Evolutionary conservation across 2,888 invertebrate species (phyloP), one percentile per base, ranked within the genome.

Genomic region (Brenthis hecate): DNA sequence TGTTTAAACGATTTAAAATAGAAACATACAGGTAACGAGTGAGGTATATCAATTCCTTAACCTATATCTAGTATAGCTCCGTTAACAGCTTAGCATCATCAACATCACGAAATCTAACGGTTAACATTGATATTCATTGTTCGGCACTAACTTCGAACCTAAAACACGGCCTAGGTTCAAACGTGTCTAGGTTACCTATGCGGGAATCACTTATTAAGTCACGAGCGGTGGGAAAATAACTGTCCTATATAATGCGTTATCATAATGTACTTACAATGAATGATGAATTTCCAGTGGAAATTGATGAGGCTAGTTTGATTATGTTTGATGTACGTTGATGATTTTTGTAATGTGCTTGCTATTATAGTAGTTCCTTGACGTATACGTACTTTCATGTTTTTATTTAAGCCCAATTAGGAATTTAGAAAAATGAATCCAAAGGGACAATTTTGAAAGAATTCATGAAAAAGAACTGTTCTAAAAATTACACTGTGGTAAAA

Each of bases 101-200:
- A 76, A 71, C 74, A 77, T 84, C 85, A 85, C 84, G 84, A 84
- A 75, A 54, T 4, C 70, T 85, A 85, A 85, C 85, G 83, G 85
- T 81, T 51, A 66, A 66, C 75, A 78, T 78, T 77, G 75, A 75
- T 76, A 81, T 81, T 80, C 79, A 75, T 75, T 75, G 71, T 78
- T 73, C 71, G 72, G 75, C 65, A 74, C 79, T 78, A 78, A 79
- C 78, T 78, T 76, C 77, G 77, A 77, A 76, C 80, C 78, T 76
- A 70, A 75, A 64, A 83, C 83, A 82, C 76, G 78, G 74, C 77
- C 78, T 80, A 77, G 74, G 74, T 75, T 72, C 55, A 71, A 64
- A 76, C 81, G 80, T 81, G 81, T 75, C 75, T 77, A 75, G 81
- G 68, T 75, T 80, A 68, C 74, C 73, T 73, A 76, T 75, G 71